A percentile compares a stretch with the other conserved stretches of the same genome.
phyloP scores from a whole-genome alignment of 1,140 invertebrate species.

The Drosophila equinoxialis region DNA sequence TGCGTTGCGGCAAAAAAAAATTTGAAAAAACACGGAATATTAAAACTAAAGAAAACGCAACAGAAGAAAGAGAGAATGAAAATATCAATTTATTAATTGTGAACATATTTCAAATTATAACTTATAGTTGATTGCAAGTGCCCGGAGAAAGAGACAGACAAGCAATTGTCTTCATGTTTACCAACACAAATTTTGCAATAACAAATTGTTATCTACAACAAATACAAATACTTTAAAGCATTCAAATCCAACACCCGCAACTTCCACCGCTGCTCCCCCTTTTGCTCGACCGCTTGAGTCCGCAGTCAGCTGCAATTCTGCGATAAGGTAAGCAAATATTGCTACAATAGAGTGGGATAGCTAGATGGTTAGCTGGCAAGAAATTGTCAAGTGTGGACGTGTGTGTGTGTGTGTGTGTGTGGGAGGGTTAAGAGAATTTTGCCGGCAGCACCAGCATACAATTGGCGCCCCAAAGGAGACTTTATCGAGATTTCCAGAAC shows the following conservation, averaged over 20 bases:
- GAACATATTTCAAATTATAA: neutral
- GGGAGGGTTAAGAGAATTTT: neutral
- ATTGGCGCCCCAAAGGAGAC: conserved; percentile 14
- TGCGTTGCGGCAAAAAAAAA: conserved; percentile 62
- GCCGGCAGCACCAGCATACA: conserved; percentile 20
- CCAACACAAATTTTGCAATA: conserved; percentile 29
- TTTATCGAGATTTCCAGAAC: conserved; percentile 43
- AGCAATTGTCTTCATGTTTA: conserved; percentile 46
- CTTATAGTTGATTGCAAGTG: conserved; percentile 6
- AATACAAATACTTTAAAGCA: conserved; percentile 28
- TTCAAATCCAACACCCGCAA: neutral
- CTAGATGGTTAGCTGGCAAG: conserved; percentile 6
- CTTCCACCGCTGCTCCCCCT: conserved; percentile 35
- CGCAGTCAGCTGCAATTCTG: conserved; percentile 72
- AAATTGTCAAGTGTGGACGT: conserved; percentile 13
- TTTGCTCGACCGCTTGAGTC: conserved; percentile 53
- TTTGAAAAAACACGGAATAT: neutral
- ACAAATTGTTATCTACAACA: conserved; percentile 26
- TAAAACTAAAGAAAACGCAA: too few relatives aligned
- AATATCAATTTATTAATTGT: neutral
- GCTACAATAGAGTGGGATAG: conserved; percentile 4
- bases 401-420: conserved; percentile 1
- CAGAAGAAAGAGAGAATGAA: neutral
- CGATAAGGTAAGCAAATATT: conserved; percentile 75
- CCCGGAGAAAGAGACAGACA: neutral